Evolutionary conservation across 2,113 vertebrate genomes (phyloP), one percentile per base, ranked within the genome.

Genomic region (Thamnaconus septentrionalis): DNA sequence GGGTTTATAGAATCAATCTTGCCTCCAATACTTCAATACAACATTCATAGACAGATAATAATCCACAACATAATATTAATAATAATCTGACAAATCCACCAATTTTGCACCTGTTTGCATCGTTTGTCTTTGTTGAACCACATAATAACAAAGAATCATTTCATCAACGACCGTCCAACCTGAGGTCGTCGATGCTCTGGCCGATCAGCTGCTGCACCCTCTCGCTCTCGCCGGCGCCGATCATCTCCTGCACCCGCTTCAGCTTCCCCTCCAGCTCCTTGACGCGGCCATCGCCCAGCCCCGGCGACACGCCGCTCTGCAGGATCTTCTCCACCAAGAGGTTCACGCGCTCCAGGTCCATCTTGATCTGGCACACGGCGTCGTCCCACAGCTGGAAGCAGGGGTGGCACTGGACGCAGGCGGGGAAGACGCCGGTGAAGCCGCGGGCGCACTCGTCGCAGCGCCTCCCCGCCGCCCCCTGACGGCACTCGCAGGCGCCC

Each of bases 331-430:
- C 53, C 0, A 85, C 79, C 1, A 69, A 67, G 4, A 65, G 49
- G 53, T 81, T 68, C 39, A 94, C 72, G 53, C 42, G 72, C 0
- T 56, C 88, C 74, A 96, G 84, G 63, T 89, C 51, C 0, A 84
- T 69, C 44, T 0, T 76, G 3, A 96, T 71, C 71, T 87, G 81
- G 67, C 71, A 85, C 56, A 95, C 56, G 0, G 58, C 45, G 0
- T 71, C 76, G 12, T 96, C 93, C 94, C 94, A 96, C 57, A 72
- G 91, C 67, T 87, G 76, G n/a, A 96, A 97, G 88, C 94, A 97
- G 41, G 90, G 79, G 67, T 95, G 94, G 80, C 94, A 97, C 47
- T 76, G 83, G 0, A 56, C 78, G 52, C 94, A 96, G 4, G 39
- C 75, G 3, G 94, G 94, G 58, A 94, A 98, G 7, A 48, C 62